Conservation (phyloP, 2,113 vertebrate genomes). For the Aspiorhynchus laticeps region DNA sequence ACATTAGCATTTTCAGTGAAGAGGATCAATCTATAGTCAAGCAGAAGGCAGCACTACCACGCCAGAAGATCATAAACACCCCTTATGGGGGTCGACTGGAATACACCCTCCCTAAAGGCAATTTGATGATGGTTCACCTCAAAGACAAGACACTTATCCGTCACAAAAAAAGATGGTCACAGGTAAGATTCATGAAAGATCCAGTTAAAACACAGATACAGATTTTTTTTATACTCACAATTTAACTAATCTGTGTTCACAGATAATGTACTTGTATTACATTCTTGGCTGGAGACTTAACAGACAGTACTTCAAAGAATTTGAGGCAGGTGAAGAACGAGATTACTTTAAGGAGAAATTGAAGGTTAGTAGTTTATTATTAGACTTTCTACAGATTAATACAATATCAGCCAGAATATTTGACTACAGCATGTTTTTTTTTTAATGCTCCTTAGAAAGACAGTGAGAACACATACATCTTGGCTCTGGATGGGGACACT, state of each 20-base stretch:
- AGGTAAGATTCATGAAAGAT: background rate
- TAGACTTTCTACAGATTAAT: background rate
- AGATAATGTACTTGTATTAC: conserved; percentile 74
- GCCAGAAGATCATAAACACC: conserved; percentile 59
- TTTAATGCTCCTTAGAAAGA: conserved; percentile 62
- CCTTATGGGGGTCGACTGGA: conserved; percentile 70
- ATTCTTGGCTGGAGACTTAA: conserved; percentile 69
- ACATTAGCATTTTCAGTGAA: conserved; percentile 65
- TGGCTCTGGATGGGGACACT: conserved; percentile 77
- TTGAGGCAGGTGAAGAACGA: conserved; percentile 20
- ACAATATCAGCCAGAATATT: background rate
- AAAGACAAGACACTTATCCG: conserved; percentile 38
- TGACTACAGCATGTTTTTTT: background rate
- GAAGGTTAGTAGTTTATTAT: conserved; percentile 50
- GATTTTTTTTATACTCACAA: background rate
- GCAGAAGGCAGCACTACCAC: conserved; percentile 8
- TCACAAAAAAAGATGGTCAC: conserved; percentile 60
- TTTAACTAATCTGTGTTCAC: background rate
- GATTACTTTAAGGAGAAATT: background rate
- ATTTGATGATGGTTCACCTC: conserved; percentile 52
- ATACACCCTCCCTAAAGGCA: conserved; percentile 68
- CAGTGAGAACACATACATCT: conserved; percentile 73
- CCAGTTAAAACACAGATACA: background rate
- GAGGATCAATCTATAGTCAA: conserved; percentile 53
- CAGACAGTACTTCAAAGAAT: conserved; percentile 54